These are phyloP conservation scores for Catamblyrhynchus diadema DNA, from an alignment of 2,797 vertebrate genomes.

Conservation along the genomic window DNA sequence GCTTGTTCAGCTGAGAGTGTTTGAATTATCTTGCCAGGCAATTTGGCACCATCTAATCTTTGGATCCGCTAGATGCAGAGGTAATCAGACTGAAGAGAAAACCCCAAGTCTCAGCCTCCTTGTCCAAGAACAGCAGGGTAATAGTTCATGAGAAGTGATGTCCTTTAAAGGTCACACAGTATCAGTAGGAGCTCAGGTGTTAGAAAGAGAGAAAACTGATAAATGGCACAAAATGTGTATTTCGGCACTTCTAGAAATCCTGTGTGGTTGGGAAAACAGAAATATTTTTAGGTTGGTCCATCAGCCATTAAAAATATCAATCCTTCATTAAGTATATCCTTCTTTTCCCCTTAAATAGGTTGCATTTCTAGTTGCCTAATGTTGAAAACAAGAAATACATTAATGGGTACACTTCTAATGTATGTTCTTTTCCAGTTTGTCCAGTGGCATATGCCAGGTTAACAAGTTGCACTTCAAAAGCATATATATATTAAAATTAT, in stretches of 20 bases:
- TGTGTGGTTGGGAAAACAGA: neutral
- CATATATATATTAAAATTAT: neutral
- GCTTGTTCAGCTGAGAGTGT: neutral
- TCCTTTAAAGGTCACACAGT: neutral
- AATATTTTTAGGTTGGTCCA: neutral
- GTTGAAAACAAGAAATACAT: neutral
- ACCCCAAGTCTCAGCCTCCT: neutral
- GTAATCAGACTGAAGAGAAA: neutral
- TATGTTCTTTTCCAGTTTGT: neutral
- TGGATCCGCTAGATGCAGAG: neutral
- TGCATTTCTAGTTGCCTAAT: neutral
- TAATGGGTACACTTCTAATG: neutral
- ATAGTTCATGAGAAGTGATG: neutral
- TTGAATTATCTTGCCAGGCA: neutral
- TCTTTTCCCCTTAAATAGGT: neutral
- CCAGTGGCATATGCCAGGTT: neutral
- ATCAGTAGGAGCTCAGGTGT: neutral
- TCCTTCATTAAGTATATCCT: neutral
- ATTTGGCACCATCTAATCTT: slow-evolving; percentile 1
- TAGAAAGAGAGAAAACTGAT: neutral
- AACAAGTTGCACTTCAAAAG: neutral
- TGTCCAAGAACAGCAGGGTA: neutral
- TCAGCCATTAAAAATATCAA: neutral
- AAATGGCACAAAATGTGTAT: neutral
- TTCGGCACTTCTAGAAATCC: neutral